These are phyloP conservation scores for Mustela nigripes DNA, from an alignment of 2,113 vertebrate genomes.

Conservation along the genomic window DNA sequence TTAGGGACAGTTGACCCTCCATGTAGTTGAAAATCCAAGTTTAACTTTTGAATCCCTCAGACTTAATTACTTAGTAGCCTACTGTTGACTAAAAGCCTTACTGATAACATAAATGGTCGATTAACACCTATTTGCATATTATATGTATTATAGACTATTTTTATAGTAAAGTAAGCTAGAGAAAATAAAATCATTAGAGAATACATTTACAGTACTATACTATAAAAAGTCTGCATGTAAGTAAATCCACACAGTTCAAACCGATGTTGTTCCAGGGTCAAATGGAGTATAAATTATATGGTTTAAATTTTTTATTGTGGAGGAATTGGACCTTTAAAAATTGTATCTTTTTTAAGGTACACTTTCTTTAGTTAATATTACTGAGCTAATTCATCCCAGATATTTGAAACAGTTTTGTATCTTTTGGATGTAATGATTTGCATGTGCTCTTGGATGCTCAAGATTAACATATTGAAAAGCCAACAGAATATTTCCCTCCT, in stretches of 20 bases:
- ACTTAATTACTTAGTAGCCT: neutral
- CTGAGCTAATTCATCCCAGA: neutral
- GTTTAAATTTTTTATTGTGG: conserved; percentile 23
- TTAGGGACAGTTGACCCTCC: neutral
- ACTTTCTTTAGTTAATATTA: neutral
- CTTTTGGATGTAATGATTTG: neutral
- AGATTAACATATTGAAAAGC: neutral
- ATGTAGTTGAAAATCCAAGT: neutral
- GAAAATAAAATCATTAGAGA: neutral
- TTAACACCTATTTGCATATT: neutral
- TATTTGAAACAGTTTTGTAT: conserved; percentile 12
- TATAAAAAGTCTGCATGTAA: neutral
- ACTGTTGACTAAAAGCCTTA: neutral
- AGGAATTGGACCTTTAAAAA: neutral
- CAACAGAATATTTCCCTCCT: neutral
- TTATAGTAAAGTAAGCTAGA: neutral
- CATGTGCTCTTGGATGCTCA: neutral
- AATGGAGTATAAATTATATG: neutral
- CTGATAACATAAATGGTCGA: neutral
- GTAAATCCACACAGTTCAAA: neutral
- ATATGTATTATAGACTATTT: neutral
- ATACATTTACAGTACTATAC: neutral
- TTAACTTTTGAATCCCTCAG: neutral
- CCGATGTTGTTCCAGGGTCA: neutral
- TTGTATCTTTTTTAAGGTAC: neutral